Evolutionary conservation across 2,113 vertebrate genomes (phyloP).

Genomic region (Equus quagga): DNA sequence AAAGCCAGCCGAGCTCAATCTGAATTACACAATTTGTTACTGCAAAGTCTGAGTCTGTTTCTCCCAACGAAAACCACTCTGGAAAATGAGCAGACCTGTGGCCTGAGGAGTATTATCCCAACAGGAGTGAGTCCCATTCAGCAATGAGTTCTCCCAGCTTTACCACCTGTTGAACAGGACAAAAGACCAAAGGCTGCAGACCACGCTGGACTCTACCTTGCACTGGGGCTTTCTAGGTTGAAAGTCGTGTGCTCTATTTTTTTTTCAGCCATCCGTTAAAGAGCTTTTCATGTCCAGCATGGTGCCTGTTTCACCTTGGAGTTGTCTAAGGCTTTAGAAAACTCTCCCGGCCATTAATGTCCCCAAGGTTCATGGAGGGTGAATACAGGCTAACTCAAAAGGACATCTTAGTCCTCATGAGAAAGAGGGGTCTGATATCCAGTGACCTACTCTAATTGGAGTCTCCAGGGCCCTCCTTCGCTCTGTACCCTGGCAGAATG

Average conservation of each 20-base stretch:
- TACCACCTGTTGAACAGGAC: neutral
- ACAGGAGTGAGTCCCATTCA: neutral
- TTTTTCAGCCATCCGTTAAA: neutral
- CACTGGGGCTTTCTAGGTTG: neutral
- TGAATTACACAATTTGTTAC: neutral
- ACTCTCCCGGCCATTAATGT: neutral
- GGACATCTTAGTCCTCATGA: conserved; percentile 30
- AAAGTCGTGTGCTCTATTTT: neutral
- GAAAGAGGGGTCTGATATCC: neutral
- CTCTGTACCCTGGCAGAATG: neutral
- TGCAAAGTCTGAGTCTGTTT: neutral
- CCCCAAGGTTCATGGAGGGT: neutral
- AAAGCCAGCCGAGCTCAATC: neutral
- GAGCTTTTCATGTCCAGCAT: conserved; percentile 25
- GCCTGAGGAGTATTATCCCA: neutral
- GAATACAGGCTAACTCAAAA: neutral
- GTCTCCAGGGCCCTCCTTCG: neutral
- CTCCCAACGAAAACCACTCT: neutral
- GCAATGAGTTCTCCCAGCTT: neutral
- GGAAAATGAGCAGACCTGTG: neutral
- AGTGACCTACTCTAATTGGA: neutral
- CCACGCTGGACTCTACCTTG: neutral
- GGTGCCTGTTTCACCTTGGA: neutral
- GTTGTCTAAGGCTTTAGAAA: conserved; percentile 24
- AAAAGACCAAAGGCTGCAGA: conserved; percentile 2